A percentile compares a stretch with the other conserved stretches of the same genome.
Conservation (phyloP, 2,888 invertebrate species). For the Coelopa pilipes region DNA sequence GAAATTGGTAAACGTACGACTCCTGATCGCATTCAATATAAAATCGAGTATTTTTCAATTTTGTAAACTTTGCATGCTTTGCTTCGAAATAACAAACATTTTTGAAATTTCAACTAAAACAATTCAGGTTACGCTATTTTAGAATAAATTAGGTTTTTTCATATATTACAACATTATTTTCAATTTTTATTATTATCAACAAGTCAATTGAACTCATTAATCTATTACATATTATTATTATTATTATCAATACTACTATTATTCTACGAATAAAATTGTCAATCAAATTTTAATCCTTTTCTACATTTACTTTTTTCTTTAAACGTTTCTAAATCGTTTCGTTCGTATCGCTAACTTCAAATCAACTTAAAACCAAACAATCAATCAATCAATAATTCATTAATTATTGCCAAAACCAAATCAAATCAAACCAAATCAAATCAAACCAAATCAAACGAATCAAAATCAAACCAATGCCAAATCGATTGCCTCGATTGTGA, state of each 20-base stretch:
- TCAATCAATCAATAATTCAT: conserved; percentile 30
- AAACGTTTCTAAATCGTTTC: conserved; percentile 44
- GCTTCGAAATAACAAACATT: conserved; percentile 41
- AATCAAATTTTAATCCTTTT: conserved; percentile 46
- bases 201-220: too few species aligned
- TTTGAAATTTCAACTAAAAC: conserved; percentile 9
- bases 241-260: conserved; percentile 16
- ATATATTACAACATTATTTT: conserved; percentile 2
- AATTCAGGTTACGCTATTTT: conserved; percentile 10
- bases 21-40: conserved; percentile 9
- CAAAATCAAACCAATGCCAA: conserved; percentile 32
- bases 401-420: conserved; percentile 2
- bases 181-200: conserved; percentile 13
- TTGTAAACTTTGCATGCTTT: conserved; percentile 46
- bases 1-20: too few species aligned
- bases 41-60: conserved; percentile 18
- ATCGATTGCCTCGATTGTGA: conserved; percentile 26
- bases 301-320: conserved; percentile 59
- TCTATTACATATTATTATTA: conserved; percentile 10
- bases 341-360: conserved; percentile 54
- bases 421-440: conserved; percentile 31
- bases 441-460: conserved; percentile 27
- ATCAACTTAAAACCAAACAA: conserved; percentile 25
- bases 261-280: conserved; percentile 35
- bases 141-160: conserved; percentile 14